Conservation (phyloP, 1,140 invertebrate species). For the Conus ventricosus region DNA sequence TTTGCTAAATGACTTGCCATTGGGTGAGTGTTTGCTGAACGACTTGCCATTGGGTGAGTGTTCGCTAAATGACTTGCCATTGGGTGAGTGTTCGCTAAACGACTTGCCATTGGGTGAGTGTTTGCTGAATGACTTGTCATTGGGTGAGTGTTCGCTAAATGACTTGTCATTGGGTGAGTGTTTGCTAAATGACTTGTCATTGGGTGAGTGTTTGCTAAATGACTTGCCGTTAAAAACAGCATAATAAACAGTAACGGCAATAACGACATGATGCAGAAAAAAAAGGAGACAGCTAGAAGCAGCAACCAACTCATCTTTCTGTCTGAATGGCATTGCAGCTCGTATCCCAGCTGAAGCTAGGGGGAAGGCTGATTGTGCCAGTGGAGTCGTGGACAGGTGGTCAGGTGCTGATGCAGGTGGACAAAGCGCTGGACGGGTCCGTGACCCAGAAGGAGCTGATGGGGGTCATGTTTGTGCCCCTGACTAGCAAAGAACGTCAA, state of each 20-base stretch:
- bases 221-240: no score
- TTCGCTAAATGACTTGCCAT: no score
- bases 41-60: no score
- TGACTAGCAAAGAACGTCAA: constrained; percentile 92
- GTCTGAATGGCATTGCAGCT: constrained; percentile 74
- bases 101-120: no score
- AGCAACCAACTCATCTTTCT: not conserved
- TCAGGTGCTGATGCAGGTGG: constrained; percentile 78
- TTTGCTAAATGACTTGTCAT: no score
- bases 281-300: not conserved
- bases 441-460: constrained; percentile 89
- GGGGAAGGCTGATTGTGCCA: constrained; percentile 93
- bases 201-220: no score
- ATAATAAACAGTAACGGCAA: not conserved
- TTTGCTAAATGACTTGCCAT: no score
- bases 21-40: no score
- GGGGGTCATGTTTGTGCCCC: constrained; percentile 97
- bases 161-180: no score
- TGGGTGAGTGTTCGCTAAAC: no score
- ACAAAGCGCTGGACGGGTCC: constrained; percentile 88
- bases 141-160: no score
- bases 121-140: no score
- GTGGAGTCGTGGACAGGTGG: constrained; percentile 83
- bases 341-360: constrained; percentile 84
- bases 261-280: not conserved